Base-by-base conservation (phyloP, 1,140 invertebrate genomes). In the Drosophila takahashii region DNA sequence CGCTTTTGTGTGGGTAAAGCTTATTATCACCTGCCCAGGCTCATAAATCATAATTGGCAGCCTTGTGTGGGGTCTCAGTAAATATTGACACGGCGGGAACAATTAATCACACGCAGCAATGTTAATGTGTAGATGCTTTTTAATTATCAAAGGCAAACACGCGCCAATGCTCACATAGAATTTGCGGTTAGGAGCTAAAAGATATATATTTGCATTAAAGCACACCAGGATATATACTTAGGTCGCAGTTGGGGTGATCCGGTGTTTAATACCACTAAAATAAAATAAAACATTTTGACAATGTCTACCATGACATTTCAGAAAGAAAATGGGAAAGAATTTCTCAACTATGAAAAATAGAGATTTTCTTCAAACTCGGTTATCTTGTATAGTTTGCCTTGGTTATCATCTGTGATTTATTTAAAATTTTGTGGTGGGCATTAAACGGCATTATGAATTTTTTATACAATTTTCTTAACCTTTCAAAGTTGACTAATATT, bases 21-120 rank as follows among this genome's bases (percentile, higher is more conserved):
- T 50, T 34, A 76, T 60, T 37, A 81, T 60, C 45, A 52, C 48
- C 62, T 67, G 36, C 13, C 61, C 11, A 34, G 53, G 48, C 22
- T 42, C 75, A 83, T 86, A 86, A 86, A 87, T 86, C 81, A 86
- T 81, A 81, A 86, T 81, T 75, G 81, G 50, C 42, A 50, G 48
- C 45, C 36, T 39, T 32, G 64, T 44, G 37, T 61, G 48, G 18
- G 39, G 50, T 22, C 53, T 50, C 29, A 34, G 65, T 83, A 87
- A 79, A 86, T 81, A 81, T 87, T 81, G 80, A 51, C 60, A 41
- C 65, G 41, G 27, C 62, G n/a, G 44, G 54, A 47, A 73, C 57
- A 78, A 85, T 86, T 75, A 85, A 85, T 81, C 78, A 77, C 39
- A 50, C 18, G n/a, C 13, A 32, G 42, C 47, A 37, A 51, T 77